Base-by-base conservation (phyloP, 2,113 vertebrate genomes). In the Oryzias curvinotus region DNA sequence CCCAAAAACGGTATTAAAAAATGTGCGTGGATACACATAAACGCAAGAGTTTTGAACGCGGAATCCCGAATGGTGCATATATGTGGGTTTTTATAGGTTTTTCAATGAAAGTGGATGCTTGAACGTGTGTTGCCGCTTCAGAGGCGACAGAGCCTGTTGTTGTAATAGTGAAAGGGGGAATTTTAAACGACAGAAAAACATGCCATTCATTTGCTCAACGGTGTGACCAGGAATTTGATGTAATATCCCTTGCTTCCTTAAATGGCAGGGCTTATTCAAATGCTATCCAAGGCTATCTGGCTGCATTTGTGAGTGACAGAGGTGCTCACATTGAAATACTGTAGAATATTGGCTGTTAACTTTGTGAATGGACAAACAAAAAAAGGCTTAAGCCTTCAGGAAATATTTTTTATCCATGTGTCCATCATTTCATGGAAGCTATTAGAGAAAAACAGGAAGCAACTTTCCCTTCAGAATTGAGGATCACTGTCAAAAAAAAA, bases 381-480 rank as follows among this genome's bases (percentile, higher is more conserved):
- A 59, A 61, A 49, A 70, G 4, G 53, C 57, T 57, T 26, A 50
- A 64, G 50, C 58, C 51, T 65, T 50, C 26, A 50, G 50, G 51
- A 51, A 53, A 42, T 49, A 50, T 61, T 64, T 80, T 81, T 44
- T 46, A 62, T 74, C 65, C 68, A 60, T 21, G 49, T 73, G 71
- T 80, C 82, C 19, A 64, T 87, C 85, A 87, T 49, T 71, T 71
- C 53, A 60, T 46, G 44, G 52, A 72, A 78, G 78, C 64, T 47
- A 30, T 50, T 26, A 15, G 49, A 52, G 17, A n/a, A 49, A 67
- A 60, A 66, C 47, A 52, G 48, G 63, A 70, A 57, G 65, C 71
- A 51, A 15, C 43, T 72, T 61, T 62, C 54, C 17, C 46, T 58
- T 65, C 48, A 60, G 52, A 76, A 71, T 64, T 53, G 51, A 58